Evolutionary conservation across 2,797 vertebrate genomes (phyloP), one percentile per base, ranked within the genome.

Genomic region (Macropodus opercularis): DNA sequence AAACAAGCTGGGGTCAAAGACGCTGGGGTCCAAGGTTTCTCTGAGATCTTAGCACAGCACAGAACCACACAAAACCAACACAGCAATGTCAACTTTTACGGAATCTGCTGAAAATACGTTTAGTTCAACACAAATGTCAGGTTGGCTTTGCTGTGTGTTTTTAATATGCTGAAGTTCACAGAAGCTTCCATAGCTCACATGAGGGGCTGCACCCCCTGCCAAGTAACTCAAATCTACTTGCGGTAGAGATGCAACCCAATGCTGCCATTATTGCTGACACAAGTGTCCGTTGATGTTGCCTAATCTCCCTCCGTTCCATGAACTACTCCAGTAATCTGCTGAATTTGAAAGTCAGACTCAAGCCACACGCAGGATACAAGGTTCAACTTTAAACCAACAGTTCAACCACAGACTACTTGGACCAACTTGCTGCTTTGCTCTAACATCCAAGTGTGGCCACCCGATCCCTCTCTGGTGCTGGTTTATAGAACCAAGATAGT

Each of bases 261-360:
- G 8, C 65, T 15, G 65, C 39, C 34, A 78, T 88, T 82, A 84
- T 65, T 48, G 41, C 71, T 69, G 65, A 80, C 71, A 62, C 69
- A 55, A 69, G 58, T 47, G 69, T 75, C 17, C 21, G 6, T 23
- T 6, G 21, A 36, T 8, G 39, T 73, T 61, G 68, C 70, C 39
- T 59, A 69, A 65, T 41, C 56, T 18, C 41, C 31, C 39, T 52
- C 54, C 8, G 35, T 56, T 62, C 69, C 65, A 43, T 2, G 35
- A 77, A 77, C 47, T 58, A 48, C 61, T 64, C 61, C 59, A 63
- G 60, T 10, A 55, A 72, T 52, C 29, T 1, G 12, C 23, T 41
- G 47, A 44, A 51, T 50, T 74, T 54, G 60, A 60, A 47, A 52
- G 36, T 75, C 70, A 67, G 65, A 48, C 44, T 62, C 2, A 11